Evolutionary conservation across 2,888 invertebrate species (phyloP).

Genomic region (Troides helena): DNA sequence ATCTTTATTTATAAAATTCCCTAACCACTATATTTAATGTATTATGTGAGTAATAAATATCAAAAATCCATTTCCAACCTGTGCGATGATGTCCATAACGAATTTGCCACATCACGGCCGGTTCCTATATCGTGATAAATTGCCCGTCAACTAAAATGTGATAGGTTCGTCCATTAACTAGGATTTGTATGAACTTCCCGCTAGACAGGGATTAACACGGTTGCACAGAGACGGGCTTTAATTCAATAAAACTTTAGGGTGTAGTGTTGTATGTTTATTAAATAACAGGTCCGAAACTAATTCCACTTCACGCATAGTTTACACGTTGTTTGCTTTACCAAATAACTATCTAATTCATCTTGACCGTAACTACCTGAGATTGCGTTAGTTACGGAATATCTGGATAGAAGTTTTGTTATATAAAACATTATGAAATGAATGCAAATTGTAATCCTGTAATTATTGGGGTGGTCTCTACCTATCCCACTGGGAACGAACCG

Average conservation of each 20-base stretch:
- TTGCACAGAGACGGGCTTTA: conserved; percentile 49
- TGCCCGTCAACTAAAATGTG: conserved; percentile 42
- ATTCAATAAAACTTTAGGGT: conserved; percentile 61
- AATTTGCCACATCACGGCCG: conserved; percentile 41
- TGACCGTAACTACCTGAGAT: conserved; percentile 15
- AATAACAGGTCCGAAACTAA: conserved; percentile 47
- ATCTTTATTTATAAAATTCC: background rate
- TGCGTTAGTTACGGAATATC: background rate
- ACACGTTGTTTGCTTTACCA: conserved; percentile 20
- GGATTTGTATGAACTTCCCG: conserved; percentile 60
- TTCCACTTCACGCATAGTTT: conserved; percentile 46
- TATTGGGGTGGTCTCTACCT: too few species aligned
- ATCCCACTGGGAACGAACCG: too few species aligned
- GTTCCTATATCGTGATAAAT: conserved; percentile 60
- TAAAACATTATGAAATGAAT: background rate
- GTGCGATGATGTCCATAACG: conserved; percentile 28
- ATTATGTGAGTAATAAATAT: conserved; percentile 33
- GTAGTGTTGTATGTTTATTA: conserved; percentile 53
- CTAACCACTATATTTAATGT: conserved; percentile 5
- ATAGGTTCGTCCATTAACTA: conserved; percentile 58
- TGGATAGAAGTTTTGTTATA: background rate
- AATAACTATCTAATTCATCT: conserved; percentile 19
- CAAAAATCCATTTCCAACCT: conserved; percentile 29
- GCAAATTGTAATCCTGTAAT: too few species aligned
- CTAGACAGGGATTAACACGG: conserved; percentile 51